A percentile compares a stretch with the other conserved stretches of the same genome.
These are phyloP conservation scores for Palythoa grandiflora DNA, from an alignment of 92 coral and sea anemone species.

Conservation along the genomic window DNA sequence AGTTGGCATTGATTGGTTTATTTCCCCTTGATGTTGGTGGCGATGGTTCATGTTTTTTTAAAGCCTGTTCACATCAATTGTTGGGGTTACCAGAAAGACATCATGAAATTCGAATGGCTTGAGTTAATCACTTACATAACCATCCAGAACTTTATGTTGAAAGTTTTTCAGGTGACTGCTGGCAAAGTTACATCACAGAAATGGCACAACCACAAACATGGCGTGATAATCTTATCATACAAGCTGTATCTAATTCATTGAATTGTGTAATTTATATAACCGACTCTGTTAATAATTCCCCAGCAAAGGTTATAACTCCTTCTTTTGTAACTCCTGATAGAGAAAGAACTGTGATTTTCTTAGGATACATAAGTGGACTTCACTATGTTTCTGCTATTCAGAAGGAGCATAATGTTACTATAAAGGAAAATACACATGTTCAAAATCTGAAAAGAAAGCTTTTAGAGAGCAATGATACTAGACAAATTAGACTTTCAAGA, in stretches of 20 bases:
- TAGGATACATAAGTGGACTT: constrained; percentile 39
- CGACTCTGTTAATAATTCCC: constrained; percentile 64
- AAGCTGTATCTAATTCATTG: constrained; percentile 66
- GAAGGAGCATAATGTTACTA: neutral
- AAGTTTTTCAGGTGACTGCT: constrained; percentile 66
- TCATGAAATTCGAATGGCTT: constrained; percentile 52
- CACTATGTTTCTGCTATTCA: constrained; percentile 54
- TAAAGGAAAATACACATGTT: constrained; percentile 28
- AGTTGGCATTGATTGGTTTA: constrained; percentile 43
- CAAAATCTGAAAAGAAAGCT: constrained; percentile 54
- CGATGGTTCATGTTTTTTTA: constrained; percentile 46
- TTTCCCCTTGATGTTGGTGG: constrained; percentile 46
- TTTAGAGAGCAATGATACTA: constrained; percentile 51
- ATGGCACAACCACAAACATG: constrained; percentile 66
- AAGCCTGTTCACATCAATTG: constrained; percentile 53
- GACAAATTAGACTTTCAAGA: constrained; percentile 45
- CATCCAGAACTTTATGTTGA: constrained; percentile 56
- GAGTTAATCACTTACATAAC: constrained; percentile 40
- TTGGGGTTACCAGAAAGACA: constrained; percentile 51
- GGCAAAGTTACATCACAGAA: constrained; percentile 62
- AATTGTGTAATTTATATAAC: constrained; percentile 63
- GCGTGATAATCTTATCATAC: constrained; percentile 60
- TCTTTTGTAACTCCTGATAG: constrained; percentile 5
- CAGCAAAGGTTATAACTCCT: constrained; percentile 57
- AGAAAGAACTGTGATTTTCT: constrained; percentile 49